These are phyloP conservation scores for Delia radicum DNA, from an alignment of 1,140 invertebrate genomes.

Conservation along the genomic window DNA sequence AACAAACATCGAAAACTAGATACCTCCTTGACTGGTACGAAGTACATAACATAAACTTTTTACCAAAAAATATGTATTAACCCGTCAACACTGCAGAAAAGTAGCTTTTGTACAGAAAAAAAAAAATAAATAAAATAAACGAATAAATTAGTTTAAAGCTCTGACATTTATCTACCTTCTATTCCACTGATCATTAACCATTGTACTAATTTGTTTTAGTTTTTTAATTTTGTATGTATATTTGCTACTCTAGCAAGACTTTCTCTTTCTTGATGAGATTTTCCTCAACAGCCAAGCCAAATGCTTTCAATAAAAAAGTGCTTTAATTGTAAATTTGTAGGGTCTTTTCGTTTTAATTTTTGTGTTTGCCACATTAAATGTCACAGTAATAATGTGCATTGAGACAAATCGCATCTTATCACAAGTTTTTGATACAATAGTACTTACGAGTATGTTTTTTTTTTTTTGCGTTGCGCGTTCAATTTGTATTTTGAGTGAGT, in stretches of 20 bases:
- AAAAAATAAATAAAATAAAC: no score
- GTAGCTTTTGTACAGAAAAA: no score
- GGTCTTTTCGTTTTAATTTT: not conserved
- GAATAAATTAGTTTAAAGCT: no score
- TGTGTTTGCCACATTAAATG: not conserved
- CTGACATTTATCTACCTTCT: no score
- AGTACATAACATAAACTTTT: no score
- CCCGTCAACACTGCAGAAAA: no score
- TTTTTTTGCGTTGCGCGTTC: not conserved
- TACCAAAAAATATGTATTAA: no score
- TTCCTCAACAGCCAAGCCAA: not conserved
- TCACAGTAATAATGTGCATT: conserved; percentile 8
- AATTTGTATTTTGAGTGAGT: not conserved
- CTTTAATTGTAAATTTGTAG: not conserved
- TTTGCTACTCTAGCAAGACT: not conserved
- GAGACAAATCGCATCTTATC: not conserved
- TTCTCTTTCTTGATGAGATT: not conserved
- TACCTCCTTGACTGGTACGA: no score
- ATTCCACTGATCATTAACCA: no score
- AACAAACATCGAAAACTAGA: no score
- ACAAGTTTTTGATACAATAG: not conserved
- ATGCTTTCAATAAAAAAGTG: not conserved
- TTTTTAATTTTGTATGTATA: not conserved
- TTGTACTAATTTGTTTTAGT: not conserved
- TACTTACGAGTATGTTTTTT: no score